Evolutionary conservation across 2,888 invertebrate genomes (phyloP).

Genomic region (Gari tellinella): DNA sequence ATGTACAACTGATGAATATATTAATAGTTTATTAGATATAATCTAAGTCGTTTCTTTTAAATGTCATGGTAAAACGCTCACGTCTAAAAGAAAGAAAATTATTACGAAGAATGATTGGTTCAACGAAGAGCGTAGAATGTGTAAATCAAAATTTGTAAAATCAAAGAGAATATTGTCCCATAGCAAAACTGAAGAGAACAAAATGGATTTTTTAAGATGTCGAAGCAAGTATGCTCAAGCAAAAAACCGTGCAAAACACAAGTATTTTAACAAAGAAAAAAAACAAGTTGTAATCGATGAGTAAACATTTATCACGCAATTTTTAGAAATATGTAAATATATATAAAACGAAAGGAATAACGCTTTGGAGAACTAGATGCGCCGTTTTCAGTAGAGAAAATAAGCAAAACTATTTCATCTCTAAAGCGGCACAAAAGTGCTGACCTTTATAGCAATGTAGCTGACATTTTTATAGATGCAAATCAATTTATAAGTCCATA

Average conservation of each 20-base stretch:
- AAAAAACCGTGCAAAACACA: constrained; percentile 10
- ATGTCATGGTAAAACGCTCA: constrained; percentile 13
- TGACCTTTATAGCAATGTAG: constrained; percentile 1
- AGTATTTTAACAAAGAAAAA: constrained; percentile 7
- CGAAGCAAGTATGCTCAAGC: constrained; percentile 1
- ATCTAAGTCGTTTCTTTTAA: constrained; percentile 15
- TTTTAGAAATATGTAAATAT: too few relatives aligned
- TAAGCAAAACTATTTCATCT: too few relatives aligned
- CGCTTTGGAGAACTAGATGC: background rate
- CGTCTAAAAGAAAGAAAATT: background rate
- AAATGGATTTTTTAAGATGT: background rate
- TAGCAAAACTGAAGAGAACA: too few relatives aligned
- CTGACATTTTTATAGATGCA: background rate
- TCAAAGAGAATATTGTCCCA: too few relatives aligned
- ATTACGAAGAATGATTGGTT: constrained; percentile 4
- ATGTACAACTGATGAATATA: background rate
- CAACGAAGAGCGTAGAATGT: too few relatives aligned
- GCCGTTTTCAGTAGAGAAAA: too few relatives aligned
- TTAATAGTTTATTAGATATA: constrained; percentile 6
- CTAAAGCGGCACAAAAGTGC: constrained; percentile 4
- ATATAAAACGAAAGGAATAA: too few relatives aligned
- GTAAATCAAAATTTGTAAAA: too few relatives aligned
- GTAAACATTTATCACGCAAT: too few relatives aligned
- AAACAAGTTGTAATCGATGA: too few relatives aligned
- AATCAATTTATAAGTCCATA: background rate